phyloP scores from a whole-genome alignment of 2,888 invertebrate genomes.

The Lycophotia porphyrea region DNA sequence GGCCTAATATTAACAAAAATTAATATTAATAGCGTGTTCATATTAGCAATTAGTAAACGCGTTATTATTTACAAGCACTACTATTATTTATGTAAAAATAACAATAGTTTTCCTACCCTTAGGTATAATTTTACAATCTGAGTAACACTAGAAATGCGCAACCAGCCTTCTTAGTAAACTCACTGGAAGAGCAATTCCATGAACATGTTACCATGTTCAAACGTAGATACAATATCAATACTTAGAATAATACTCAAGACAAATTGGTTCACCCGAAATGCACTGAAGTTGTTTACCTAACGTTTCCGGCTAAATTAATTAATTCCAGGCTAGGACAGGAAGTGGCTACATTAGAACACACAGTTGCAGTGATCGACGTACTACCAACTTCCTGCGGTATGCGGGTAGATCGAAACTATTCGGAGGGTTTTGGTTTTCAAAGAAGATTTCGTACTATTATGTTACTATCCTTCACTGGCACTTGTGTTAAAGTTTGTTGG shows the following conservation, averaged over 20 bases:
- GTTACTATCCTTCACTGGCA: background rate
- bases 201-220: background rate
- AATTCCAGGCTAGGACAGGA: conserved; percentile 3
- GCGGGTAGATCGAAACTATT: conserved; percentile 7
- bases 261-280: conserved; percentile 13
- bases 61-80: conserved; percentile 18
- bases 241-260: background rate
- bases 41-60: background rate
- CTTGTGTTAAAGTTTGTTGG: background rate
- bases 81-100: conserved; percentile 16
- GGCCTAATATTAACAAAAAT: conserved; percentile 5
- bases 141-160: background rate
- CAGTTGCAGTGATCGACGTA: background rate
- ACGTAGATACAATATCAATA: background rate
- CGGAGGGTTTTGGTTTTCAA: conserved; percentile 3
- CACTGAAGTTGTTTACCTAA: conserved; percentile 13
- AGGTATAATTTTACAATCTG: background rate
- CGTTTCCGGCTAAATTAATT: conserved; percentile 51
- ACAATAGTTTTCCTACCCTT: background rate
- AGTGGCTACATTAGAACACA: conserved; percentile 18
- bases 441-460: background rate
- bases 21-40: conserved; percentile 17
- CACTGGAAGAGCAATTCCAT: background rate
- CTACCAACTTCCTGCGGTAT: conserved; percentile 5
- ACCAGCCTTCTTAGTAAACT: background rate